phyloP scores from a whole-genome alignment of 2,797 vertebrate genomes.

The Bufotes viridis region DNA sequence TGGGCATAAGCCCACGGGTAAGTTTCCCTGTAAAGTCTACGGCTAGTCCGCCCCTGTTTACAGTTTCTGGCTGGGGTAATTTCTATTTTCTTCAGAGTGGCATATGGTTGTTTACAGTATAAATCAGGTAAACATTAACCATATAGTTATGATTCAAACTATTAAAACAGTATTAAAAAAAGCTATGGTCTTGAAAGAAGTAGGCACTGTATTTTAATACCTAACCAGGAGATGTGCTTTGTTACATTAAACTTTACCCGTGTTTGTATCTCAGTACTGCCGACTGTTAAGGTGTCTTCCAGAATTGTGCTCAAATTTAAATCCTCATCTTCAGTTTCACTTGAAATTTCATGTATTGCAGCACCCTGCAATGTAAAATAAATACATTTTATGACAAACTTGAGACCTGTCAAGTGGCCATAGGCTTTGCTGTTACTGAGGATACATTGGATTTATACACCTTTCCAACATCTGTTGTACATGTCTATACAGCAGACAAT shows the following conservation, averaged over 20 bases:
- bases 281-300: neutral
- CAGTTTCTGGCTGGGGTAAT: no score
- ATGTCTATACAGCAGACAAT: no score
- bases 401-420: neutral
- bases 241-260: slow-evolving; percentile 23
- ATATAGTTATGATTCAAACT: neutral
- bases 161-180: neutral
- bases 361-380: slow-evolving; percentile 9
- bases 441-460: neutral
- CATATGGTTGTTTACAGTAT: neutral
- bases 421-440: neutral
- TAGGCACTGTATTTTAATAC: no score
- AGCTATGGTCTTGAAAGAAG: neutral
- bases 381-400: neutral
- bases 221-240: neutral
- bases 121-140: neutral
- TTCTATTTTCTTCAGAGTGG: no score
- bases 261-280: neutral
- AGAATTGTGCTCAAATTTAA: neutral
- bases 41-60: no score
- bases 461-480: no score
- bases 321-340: slow-evolving; percentile 34
- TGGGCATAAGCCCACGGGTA: no score
- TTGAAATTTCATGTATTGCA: slow-evolving; percentile 35
- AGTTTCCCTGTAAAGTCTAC: no score